phyloP scores from a whole-genome alignment of 2,113 vertebrate genomes.

The Gopherus evgoodei region DNA sequence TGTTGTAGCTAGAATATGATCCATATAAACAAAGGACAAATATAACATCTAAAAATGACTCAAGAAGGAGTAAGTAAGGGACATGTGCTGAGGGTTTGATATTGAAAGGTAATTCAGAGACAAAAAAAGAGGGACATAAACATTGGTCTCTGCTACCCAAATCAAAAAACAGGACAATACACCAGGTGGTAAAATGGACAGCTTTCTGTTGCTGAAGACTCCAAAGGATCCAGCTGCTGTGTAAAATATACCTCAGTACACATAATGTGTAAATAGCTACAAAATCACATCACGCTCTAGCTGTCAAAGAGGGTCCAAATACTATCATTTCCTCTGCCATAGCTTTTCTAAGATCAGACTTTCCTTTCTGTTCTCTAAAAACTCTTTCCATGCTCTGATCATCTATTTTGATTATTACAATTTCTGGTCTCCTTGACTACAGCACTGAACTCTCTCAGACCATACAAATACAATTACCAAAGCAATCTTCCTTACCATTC shows the following conservation, averaged over 20 bases:
- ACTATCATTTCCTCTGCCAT: not conserved
- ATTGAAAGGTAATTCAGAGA: conserved; percentile 14
- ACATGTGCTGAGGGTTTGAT: not conserved
- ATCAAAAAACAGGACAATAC: conserved; percentile 52
- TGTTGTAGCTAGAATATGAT: not conserved
- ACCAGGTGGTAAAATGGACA: conserved; percentile 28
- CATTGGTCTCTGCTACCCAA: not conserved
- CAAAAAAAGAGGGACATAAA: conserved; percentile 10
- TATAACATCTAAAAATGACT: not conserved
- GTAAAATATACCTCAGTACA: conserved; percentile 4
- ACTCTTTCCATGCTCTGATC: not conserved
- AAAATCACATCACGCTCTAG: not conserved
- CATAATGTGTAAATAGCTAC: not conserved
- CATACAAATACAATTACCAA: not conserved
- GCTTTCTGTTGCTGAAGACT: conserved; percentile 19
- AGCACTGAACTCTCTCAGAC: not conserved
- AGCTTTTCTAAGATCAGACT: not conserved
- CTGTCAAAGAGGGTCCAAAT: not conserved
- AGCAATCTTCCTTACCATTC: not conserved
- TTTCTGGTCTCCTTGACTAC: not conserved
- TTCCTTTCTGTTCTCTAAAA: not conserved
- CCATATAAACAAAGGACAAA: not conserved
- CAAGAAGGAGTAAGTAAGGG: not conserved
- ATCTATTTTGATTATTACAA: not conserved
- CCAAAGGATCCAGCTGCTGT: conserved; percentile 12